A percentile compares a stretch with the other conserved stretches of the same genome.
These are phyloP conservation scores for Pristiophorus japonicus DNA, from an alignment of 2,113 vertebrate genomes.

Conservation along the genomic window DNA sequence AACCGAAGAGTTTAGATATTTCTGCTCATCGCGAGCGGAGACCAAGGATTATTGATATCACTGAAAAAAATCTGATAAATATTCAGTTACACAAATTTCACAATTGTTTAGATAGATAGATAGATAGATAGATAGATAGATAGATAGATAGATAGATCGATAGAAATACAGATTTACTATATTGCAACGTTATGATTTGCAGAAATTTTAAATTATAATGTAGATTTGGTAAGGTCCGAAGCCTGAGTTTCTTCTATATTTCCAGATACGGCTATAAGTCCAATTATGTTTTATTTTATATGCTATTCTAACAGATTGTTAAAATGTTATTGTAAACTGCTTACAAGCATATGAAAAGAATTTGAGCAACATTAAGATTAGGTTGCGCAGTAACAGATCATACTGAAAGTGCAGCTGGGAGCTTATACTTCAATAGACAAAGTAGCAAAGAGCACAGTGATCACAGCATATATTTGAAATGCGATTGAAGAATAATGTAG, in stretches of 20 bases:
- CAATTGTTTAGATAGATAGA: background rate
- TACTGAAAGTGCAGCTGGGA: background rate
- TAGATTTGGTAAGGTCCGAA: background rate
- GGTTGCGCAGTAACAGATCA: background rate
- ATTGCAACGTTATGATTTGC: background rate
- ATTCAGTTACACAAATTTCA: background rate
- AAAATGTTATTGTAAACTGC: background rate
- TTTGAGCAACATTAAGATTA: background rate
- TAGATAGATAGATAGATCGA: background rate
- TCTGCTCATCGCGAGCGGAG: background rate
- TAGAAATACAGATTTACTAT: background rate
- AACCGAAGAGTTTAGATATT: too few species aligned
- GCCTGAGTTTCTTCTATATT: background rate
- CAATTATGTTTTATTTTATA: background rate
- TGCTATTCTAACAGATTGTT: background rate
- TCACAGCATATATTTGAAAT: slow-evolving; percentile 19
- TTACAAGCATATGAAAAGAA: background rate
- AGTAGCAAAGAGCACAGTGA: background rate
- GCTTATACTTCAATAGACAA: background rate
- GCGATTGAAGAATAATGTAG: background rate
- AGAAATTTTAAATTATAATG: background rate
- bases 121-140: background rate
- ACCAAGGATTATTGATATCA: background rate
- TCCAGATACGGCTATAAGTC: background rate
- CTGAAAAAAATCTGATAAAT: background rate